phyloP scores from a whole-genome alignment of 2,113 vertebrate species.

The Nettapus auritus region DNA sequence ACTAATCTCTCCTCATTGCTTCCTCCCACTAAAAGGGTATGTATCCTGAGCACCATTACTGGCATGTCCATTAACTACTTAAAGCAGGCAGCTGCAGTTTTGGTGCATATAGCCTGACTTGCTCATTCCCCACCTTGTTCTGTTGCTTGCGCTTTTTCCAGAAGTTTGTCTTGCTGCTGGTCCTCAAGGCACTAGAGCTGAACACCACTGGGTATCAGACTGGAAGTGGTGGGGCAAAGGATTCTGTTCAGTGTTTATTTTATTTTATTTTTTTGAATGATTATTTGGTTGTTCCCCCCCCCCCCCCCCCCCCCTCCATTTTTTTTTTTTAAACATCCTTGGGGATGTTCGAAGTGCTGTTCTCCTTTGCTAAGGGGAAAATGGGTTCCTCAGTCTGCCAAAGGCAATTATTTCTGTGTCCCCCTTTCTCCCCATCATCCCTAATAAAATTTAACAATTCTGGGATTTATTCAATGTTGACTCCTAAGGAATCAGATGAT shows the following conservation, averaged over 20 bases:
- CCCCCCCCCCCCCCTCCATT: too few relatives aligned
- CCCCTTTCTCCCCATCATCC: neutral
- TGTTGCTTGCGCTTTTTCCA: neutral
- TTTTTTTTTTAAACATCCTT: too few relatives aligned
- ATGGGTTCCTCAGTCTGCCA: neutral
- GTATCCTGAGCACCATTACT: neutral
- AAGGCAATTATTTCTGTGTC: neutral
- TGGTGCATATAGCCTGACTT: neutral
- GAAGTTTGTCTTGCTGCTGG: neutral
- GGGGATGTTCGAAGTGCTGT: fast-evolving
- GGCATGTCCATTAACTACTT: neutral
- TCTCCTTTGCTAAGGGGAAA: neutral
- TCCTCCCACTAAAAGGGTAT: neutral
- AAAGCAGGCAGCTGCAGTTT: neutral
- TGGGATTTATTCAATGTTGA: neutral
- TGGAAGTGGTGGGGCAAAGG: neutral
- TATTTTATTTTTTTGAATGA: neutral
- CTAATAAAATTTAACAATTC: neutral
- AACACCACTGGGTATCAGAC: too few relatives aligned
- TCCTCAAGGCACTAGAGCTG: neutral
- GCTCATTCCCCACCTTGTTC: fast-evolving
- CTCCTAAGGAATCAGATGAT: neutral
- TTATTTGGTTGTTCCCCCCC: too few relatives aligned
- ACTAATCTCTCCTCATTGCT: neutral
- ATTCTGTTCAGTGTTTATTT: neutral